A percentile compares a stretch with the other conserved stretches of the same genome.
These are phyloP conservation scores for Myotis brandtii DNA, from an alignment of 2,113 vertebrate species.

Conservation along the genomic window DNA sequence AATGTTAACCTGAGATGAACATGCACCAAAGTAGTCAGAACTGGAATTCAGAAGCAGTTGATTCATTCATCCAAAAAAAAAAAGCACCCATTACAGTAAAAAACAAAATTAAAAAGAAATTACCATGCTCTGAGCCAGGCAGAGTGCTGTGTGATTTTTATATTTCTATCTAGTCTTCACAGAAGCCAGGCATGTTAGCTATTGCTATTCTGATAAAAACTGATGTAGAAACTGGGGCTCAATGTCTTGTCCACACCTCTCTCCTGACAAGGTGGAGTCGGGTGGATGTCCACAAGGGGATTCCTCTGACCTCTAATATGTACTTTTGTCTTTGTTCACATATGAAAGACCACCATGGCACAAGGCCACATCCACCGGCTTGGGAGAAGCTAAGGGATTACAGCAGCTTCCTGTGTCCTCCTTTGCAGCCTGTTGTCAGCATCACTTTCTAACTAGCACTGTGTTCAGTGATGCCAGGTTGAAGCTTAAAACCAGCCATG, in stretches of 20 bases:
- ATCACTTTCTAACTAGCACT: background rate
- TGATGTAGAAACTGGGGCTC: background rate
- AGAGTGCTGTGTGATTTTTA: background rate
- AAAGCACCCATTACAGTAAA: background rate
- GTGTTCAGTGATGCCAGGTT: background rate
- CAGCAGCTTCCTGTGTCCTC: background rate
- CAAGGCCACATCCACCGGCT: rapidly evolving
- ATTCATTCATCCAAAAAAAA: conserved; percentile 18
- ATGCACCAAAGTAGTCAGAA: background rate
- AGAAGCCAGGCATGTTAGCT: background rate
- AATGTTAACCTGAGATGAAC: background rate
- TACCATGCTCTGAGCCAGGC: rapidly evolving
- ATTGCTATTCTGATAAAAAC: background rate
- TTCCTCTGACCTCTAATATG: background rate
- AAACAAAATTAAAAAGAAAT: background rate
- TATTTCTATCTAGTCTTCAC: background rate
- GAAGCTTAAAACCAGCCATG: background rate
- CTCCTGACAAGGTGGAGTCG: background rate
- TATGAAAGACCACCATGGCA: background rate
- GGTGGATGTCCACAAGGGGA: background rate
- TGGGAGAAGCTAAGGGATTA: background rate
- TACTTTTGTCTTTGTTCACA: background rate
- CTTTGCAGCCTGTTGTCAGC: background rate
- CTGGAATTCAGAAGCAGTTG: conserved; percentile 34
- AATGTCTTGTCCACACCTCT: background rate